Base-by-base conservation (phyloP, 2,888 invertebrate species). In the Perizoma flavofasciatum region DNA sequence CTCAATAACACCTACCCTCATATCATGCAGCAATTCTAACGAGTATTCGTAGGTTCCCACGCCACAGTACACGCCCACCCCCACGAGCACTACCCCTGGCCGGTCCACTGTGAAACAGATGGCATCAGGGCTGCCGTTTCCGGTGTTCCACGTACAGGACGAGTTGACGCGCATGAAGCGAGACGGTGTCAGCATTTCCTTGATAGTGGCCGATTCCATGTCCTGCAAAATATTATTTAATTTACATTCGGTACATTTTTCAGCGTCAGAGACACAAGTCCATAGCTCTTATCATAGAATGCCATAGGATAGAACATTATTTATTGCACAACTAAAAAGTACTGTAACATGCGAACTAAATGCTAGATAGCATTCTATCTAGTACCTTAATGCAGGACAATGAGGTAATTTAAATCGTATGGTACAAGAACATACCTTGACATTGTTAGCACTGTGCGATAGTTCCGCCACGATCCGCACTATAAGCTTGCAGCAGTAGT, bases 61-160 rank as follows among this genome's bases (percentile, higher is more conserved):
- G 0, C 98, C 98, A 0, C 97, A 97, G 82, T 97, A 99, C 37
- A 98, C 95, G 73, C 96, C 96, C 4, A 96, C 96, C 0, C 99
- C 99, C 35, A 96, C 96, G 44, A 99, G 94, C 33, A 96, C 95
- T 49, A 99, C 95, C 3, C 98, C 98, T 0, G 96, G 93, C 22
- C 96, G 94, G 89, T 99, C 98, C 7, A 99, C 98, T 40, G 96
- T 95, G 79, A 99, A 98, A 75, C 97, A 97, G 74, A 99, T 96
- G 0, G 98, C 98, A 88, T 99, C 99, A 0, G 98, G 98, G 7
- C 98, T 98, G 37, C 98, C 98, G 82, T 98, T 98, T 4, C 98
- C 98, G 0, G 98, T 98, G 83, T 99, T 98, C 99, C 99, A 99
- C 0, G 97, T 96, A 47, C 98, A 95, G 50, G 96, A 96, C 69